These are phyloP conservation scores for Nasonia oneida DNA, from an alignment of 2,888 invertebrate species.

Conservation along the genomic window DNA sequence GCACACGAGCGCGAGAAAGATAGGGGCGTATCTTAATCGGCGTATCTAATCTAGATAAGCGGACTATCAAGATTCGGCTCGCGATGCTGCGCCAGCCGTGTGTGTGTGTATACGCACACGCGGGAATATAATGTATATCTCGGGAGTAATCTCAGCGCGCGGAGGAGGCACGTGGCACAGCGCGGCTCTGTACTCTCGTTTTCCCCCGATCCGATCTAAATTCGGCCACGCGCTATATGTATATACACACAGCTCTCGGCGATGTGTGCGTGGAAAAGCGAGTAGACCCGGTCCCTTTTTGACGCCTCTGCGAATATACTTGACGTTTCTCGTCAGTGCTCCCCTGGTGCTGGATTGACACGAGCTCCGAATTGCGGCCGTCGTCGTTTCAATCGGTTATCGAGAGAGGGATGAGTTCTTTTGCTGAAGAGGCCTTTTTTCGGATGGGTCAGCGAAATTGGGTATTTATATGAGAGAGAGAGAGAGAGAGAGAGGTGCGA, in stretches of 20 bases:
- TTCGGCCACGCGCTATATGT: conserved; percentile 65
- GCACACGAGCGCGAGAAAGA: conserved; percentile 39
- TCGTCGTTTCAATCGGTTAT: conserved; percentile 12
- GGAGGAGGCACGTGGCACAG: conserved; percentile 68
- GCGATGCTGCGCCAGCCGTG: conserved; percentile 1
- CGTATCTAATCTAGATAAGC: conserved; percentile 78
- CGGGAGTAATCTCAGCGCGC: conserved; percentile 70
- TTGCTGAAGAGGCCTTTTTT: background rate
- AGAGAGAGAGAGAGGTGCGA: no score
- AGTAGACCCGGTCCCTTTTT: conserved; percentile 15
- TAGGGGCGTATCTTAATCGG: conserved; percentile 76
- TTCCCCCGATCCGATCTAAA: conserved; percentile 72
- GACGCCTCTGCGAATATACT: background rate
- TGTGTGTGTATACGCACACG: conserved; percentile 47
- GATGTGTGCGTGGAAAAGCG: conserved; percentile 5
- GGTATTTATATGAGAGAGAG: no score
- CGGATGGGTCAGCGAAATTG: background rate
- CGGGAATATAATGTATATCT: conserved; percentile 66
- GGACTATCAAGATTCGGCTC: conserved; percentile 75
- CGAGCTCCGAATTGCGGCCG: background rate
- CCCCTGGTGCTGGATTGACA: background rate
- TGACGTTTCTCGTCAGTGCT: background rate
- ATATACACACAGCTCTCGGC: conserved; percentile 58
- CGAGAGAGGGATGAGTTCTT: background rate
- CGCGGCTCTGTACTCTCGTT: conserved; percentile 1